phyloP scores from a whole-genome alignment of 2,113 vertebrate species.

The Pteruthius melanotis region DNA sequence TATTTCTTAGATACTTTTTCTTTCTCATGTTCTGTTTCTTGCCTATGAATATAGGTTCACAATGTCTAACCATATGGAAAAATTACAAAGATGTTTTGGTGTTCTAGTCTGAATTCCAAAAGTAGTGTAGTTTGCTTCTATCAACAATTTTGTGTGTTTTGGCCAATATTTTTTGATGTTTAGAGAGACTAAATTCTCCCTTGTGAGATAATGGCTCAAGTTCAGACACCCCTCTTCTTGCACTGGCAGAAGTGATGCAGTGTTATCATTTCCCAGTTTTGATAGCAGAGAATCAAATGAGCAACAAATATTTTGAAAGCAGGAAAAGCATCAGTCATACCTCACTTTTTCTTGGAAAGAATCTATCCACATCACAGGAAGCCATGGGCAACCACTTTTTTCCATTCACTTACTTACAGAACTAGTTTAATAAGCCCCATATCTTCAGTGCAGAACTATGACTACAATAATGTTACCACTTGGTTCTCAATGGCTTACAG shows the following conservation, averaged over 20 bases:
- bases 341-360: background rate
- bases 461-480: background rate
- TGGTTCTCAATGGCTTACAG: background rate
- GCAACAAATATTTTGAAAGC: background rate
- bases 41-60: background rate
- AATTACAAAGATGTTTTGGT: background rate
- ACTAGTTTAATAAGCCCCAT: background rate
- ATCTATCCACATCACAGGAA: background rate
- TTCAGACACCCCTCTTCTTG: background rate
- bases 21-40: background rate
- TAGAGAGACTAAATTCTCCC: background rate
- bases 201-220: background rate
- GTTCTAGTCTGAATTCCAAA: background rate
- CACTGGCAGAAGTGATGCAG: background rate
- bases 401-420: background rate
- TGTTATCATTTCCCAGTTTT: background rate
- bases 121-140: background rate
- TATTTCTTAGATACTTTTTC: background rate
- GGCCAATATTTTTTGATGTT: background rate
- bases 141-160: background rate
- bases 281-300: background rate
- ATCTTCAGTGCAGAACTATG: background rate
- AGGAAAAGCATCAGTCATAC: background rate
- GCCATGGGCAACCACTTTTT: background rate
- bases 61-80: background rate